phyloP scores from a whole-genome alignment of 2,888 invertebrate genomes.

The Phrixothrix hirtus region DNA sequence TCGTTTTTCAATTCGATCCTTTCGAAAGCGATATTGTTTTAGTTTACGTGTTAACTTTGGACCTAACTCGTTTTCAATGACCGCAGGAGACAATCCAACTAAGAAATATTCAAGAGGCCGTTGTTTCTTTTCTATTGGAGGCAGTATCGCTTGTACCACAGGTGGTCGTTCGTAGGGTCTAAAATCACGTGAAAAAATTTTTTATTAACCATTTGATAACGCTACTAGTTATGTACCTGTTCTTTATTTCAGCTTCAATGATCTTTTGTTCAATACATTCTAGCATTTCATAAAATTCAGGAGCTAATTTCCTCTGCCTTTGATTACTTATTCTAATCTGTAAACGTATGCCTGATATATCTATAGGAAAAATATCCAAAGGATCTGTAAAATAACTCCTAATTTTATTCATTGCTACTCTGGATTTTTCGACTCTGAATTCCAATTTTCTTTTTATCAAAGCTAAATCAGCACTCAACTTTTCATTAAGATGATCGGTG shows the following conservation, averaged over 20 bases:
- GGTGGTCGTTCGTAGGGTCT: conserved; percentile 47
- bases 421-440: conserved; percentile 71
- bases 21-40: conserved; percentile 59
- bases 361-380: conserved; percentile 67
- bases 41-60: conserved; percentile 60
- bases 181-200: conserved; percentile 3
- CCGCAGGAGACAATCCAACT: conserved; percentile 51
- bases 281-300: conserved; percentile 61
- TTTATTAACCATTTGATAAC: too few species aligned
- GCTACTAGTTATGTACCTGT: conserved; percentile 55
- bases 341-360: conserved; percentile 61
- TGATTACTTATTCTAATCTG: conserved; percentile 60
- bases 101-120: conserved; percentile 56
- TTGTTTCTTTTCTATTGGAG: conserved; percentile 46
- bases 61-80: conserved; percentile 55
- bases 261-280: conserved; percentile 64
- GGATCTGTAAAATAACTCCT: conserved; percentile 68
- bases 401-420: conserved; percentile 60
- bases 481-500: conserved; percentile 62
- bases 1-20: conserved; percentile 56
- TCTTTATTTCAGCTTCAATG: conserved; percentile 60
- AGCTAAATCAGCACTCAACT: conserved; percentile 64
- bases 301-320: conserved; percentile 65
- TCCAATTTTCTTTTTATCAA: conserved; percentile 68
- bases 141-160: conserved; percentile 29